Conservation (phyloP, 2,113 vertebrate genomes). For the Brachypteracias leptosomus region DNA sequence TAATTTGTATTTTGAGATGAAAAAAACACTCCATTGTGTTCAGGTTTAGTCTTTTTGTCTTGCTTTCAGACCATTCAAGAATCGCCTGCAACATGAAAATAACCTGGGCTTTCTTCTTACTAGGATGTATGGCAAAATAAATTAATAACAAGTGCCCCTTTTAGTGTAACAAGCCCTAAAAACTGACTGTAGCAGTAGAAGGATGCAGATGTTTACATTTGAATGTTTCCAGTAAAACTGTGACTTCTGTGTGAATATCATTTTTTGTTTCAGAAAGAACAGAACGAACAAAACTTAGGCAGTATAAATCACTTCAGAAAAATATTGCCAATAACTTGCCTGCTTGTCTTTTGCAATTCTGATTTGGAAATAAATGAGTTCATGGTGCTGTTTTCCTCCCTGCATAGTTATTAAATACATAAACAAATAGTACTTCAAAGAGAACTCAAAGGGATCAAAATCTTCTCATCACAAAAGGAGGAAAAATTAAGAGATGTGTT, state of each 20-base stretch:
- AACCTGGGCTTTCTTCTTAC: background rate
- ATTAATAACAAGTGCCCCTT: constrained; percentile 1
- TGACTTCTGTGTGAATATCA: background rate
- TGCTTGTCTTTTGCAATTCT: background rate
- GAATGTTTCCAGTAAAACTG: background rate
- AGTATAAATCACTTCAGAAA: background rate
- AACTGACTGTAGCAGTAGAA: background rate
- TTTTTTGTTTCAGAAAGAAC: background rate
- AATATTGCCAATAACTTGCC: background rate
- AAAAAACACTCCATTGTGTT: background rate
- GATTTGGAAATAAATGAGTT: background rate
- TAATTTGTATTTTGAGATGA: background rate
- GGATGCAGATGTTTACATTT: background rate
- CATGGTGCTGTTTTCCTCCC: background rate
- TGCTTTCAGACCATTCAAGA: background rate
- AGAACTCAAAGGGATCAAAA: background rate
- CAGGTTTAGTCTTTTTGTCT: background rate
- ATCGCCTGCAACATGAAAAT: background rate
- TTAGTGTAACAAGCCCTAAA: background rate
- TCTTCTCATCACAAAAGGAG: background rate
- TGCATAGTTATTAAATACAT: background rate
- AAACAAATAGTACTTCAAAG: background rate
- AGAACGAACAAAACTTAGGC: background rate
- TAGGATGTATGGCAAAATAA: constrained; percentile 5
- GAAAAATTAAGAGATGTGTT: background rate